Evolutionary conservation across 30 jellyfish, hydroid and myxozoan species (phyloP), one percentile per base, ranked within the genome.

Genomic region (Rhopilema esculentum): DNA sequence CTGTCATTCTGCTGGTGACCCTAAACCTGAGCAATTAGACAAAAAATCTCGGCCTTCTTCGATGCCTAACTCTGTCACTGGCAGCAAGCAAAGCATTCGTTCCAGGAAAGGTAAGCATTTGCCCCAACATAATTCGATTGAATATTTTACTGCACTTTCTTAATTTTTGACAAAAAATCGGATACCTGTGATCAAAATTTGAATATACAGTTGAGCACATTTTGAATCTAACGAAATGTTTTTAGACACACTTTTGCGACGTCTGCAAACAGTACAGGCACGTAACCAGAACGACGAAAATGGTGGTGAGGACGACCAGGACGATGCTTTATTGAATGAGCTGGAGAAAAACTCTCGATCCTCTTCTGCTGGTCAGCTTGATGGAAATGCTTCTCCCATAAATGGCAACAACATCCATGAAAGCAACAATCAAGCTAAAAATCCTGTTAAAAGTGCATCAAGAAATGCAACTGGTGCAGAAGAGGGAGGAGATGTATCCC

Each of bases 41-140:
- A 69, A 67, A 7, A 40, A 49, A 70, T 82, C 26, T 4, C 66
- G 65, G 21, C 66, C 73, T 1, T 20, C 84, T 1, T 33, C 88
- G 4, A 65, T 72, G 64, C 87, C 82, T 71, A 72, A 61, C 53
- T 84, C 88, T 29, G 88, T 66, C 2, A 49, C 62, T 33, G 94
- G 82, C 23, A 85, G 94, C 65, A 74, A 49, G 84, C 83, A 73
- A 49, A 85, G 94, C 79, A 74, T 85, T 32, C 77, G 78, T n/a
- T 72, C 88, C 6, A 85, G 88, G 68, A 85, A 85, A 85, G 94
- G 94, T 85, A 48, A 66, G 27, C 18, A 31, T 9, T 15, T 17
- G 16, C 72, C n/a, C n/a, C n/a, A n/a, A n/a, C n/a, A n/a, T n/a
- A n/a, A n/a, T n/a, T n/a, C n/a, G n/a, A n/a, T n/a, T n/a, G n/a